phyloP scores from a whole-genome alignment of 1,140 invertebrate genomes.

The Coptotermes formosanus region DNA sequence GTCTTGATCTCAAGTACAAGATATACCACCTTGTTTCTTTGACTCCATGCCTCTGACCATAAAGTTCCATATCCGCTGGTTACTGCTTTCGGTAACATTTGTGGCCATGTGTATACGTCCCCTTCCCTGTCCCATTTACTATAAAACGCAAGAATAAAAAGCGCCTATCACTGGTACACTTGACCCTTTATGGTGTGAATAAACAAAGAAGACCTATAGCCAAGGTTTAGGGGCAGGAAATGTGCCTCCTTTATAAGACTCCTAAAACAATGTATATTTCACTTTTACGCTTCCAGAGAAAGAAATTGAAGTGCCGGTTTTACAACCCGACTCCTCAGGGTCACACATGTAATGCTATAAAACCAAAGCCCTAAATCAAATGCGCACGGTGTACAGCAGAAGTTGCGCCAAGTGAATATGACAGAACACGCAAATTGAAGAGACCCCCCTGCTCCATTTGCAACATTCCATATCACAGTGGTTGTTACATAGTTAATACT shows the following conservation, averaged over 20 bases:
- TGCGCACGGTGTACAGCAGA: neutral
- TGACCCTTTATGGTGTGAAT: neutral
- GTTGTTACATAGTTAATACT: too few relatives aligned
- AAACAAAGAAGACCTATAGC: neutral
- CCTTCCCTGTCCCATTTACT: neutral
- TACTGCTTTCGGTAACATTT: neutral
- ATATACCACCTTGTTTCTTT: neutral
- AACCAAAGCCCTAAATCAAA: neutral
- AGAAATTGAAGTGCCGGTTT: neutral
- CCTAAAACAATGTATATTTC: neutral
- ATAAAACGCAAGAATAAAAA: neutral
- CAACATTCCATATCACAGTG: too few relatives aligned
- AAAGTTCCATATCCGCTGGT: neutral
- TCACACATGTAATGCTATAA: neutral
- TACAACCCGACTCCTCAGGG: neutral
- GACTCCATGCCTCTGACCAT: neutral
- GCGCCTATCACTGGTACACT: neutral
- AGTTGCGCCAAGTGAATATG: too few relatives aligned
- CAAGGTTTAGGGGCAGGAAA: neutral
- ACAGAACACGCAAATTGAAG: too few relatives aligned
- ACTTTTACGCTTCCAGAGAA: neutral
- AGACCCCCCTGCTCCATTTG: too few relatives aligned
- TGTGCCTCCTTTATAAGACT: neutral
- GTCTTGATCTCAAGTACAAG: too few relatives aligned
- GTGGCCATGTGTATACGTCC: neutral